Conservation (phyloP, 1,140 invertebrate genomes). For the Zaprionus ghesquierei region DNA sequence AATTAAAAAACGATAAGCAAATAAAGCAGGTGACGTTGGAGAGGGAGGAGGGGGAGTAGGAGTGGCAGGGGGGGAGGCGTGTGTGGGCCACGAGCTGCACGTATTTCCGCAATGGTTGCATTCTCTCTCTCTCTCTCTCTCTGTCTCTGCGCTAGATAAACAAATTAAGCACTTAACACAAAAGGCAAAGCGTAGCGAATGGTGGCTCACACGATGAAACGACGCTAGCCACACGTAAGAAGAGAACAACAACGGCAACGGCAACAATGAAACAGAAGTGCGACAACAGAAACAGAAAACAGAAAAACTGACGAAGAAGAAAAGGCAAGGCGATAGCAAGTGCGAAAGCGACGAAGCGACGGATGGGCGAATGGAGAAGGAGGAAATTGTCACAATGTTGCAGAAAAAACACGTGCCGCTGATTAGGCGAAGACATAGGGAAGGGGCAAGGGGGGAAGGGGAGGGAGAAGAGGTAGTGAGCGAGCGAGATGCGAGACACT, state of each 20-base stretch:
- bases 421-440: conserved; percentile 47
- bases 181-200: conserved; percentile 23
- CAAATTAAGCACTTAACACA: conserved; percentile 61
- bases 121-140: conserved; percentile 50
- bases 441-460: background rate
- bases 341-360: conserved; percentile 7
- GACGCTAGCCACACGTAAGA: conserved; percentile 33
- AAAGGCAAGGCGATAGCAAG: conserved; percentile 29
- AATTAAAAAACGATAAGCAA: conserved; percentile 73
- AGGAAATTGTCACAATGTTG: conserved; percentile 76
- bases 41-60: background rate
- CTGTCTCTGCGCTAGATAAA: conserved; percentile 57
- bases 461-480: background rate
- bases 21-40: background rate
- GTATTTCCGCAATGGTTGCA: conserved; percentile 74
- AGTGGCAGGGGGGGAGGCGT: background rate
- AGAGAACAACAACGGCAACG: background rate
- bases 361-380: background rate
- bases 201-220: conserved; percentile 23
- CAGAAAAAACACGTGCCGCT: conserved; percentile 74
- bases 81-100: conserved; percentile 30
- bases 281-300: background rate
- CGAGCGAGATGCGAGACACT: background rate
- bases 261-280: conserved; percentile 15
- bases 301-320: background rate